phyloP scores from a whole-genome alignment of 2,113 vertebrate genomes.

The Buteo buteo region DNA sequence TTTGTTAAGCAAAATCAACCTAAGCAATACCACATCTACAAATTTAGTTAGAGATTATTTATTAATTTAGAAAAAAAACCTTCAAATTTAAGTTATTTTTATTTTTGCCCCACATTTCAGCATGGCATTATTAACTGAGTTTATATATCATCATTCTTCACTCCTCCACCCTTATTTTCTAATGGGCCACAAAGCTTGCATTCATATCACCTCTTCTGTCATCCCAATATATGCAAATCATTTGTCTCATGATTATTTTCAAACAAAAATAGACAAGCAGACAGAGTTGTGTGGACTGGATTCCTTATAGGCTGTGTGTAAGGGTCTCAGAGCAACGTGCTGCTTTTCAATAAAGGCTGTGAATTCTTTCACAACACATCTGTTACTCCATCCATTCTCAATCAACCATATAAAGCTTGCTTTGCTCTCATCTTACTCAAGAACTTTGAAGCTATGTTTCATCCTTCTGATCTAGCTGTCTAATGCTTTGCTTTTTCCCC shows the following conservation, averaged over 20 bases:
- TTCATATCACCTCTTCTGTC: neutral
- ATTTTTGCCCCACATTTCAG: neutral
- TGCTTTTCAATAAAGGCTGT: neutral
- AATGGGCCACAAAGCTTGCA: neutral
- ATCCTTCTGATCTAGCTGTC: neutral
- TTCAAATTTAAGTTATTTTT: neutral
- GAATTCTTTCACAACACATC: neutral
- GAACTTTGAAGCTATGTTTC: slow-evolving; percentile 12
- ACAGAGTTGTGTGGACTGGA: neutral
- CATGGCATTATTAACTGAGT: neutral
- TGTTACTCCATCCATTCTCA: neutral
- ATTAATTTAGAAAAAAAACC: neutral
- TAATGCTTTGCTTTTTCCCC: neutral
- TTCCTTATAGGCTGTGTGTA: neutral
- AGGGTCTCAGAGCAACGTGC: neutral
- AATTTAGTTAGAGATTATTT: neutral
- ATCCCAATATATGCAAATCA: neutral
- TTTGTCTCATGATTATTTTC: neutral
- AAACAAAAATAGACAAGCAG: neutral
- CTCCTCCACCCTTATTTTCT: neutral
- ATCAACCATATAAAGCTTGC: neutral
- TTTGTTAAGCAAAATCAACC: neutral
- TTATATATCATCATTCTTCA: neutral
- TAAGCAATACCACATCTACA: neutral
- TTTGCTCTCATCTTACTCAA: neutral